These are phyloP conservation scores for Athalia rosae DNA, from an alignment of 2,888 invertebrate species.

Conservation along the genomic window DNA sequence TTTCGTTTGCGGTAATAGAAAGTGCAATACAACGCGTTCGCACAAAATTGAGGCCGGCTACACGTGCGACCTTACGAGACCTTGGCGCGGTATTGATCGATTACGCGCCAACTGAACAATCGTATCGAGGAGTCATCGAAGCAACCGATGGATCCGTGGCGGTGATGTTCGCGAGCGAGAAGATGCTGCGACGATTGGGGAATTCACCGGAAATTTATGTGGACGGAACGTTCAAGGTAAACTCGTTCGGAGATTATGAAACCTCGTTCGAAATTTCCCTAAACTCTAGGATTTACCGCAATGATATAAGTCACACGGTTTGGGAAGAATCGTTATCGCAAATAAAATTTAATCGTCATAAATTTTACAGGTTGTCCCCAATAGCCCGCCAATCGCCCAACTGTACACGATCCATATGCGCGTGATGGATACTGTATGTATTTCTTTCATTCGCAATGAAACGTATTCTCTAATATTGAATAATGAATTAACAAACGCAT, in stretches of 20 bases:
- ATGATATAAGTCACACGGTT: not conserved
- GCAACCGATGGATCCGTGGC: slow-evolving; percentile 41
- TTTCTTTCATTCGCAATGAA: not conserved
- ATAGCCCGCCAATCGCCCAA: not conserved
- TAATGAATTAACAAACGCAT: too few species aligned
- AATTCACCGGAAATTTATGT: slow-evolving; percentile 13
- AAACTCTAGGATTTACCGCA: not conserved
- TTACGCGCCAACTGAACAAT: slow-evolving; percentile 35
- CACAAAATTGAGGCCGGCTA: not conserved
- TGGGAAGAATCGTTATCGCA: not conserved
- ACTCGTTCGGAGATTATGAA: too few species aligned
- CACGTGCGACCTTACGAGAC: slow-evolving; percentile 3
- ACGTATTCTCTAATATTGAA: too few species aligned
- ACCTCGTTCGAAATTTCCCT: too few species aligned
- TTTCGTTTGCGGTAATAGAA: not conserved
- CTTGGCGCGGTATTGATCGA: slow-evolving; percentile 10
- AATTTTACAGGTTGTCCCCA: not conserved
- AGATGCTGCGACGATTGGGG: slow-evolving; percentile 27
- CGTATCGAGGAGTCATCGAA: slow-evolving; percentile 45
- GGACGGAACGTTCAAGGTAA: slow-evolving; percentile 50
- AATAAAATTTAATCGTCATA: not conserved
- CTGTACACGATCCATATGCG: not conserved
- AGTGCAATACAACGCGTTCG: not conserved
- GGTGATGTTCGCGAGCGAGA: slow-evolving; percentile 45
- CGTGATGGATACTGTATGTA: slow-evolving; percentile 2